These are phyloP conservation scores for Rhagonycha fulva DNA, from an alignment of 2,888 invertebrate species.

Conservation along the genomic window DNA sequence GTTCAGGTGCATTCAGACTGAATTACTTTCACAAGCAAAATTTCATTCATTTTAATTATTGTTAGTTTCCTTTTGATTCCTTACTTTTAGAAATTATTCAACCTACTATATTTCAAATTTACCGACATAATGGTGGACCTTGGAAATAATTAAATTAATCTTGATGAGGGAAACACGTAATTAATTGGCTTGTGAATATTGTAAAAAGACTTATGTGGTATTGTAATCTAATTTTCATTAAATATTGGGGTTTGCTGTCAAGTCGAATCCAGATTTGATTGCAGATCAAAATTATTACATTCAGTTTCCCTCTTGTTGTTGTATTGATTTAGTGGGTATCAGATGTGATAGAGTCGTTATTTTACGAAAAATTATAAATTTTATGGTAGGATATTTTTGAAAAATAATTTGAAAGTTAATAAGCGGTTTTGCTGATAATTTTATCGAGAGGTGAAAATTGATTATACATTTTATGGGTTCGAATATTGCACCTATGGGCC, in stretches of 20 bases:
- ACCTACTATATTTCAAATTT: not conserved
- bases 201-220: not conserved
- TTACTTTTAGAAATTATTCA: not conserved
- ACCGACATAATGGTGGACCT: not conserved
- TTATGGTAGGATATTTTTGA: not conserved
- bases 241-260: not conserved
- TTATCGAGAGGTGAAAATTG: conserved; percentile 19
- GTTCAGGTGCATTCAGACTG: no score
- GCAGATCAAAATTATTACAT: not conserved
- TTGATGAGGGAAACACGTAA: not conserved
- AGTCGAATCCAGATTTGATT: not conserved
- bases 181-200: not conserved
- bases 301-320: not conserved
- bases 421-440: not conserved
- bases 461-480: conserved; percentile 26
- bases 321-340: not conserved
- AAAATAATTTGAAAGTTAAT: not conserved
- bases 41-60: no score
- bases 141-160: not conserved
- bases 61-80: no score
- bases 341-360: not conserved
- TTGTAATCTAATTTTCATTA: not conserved
- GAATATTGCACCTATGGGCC: conserved; percentile 28
- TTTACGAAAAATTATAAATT: not conserved
- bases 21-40: no score